Base-by-base conservation (phyloP, 2,113 vertebrate genomes). In the Taurulus bubalis region DNA sequence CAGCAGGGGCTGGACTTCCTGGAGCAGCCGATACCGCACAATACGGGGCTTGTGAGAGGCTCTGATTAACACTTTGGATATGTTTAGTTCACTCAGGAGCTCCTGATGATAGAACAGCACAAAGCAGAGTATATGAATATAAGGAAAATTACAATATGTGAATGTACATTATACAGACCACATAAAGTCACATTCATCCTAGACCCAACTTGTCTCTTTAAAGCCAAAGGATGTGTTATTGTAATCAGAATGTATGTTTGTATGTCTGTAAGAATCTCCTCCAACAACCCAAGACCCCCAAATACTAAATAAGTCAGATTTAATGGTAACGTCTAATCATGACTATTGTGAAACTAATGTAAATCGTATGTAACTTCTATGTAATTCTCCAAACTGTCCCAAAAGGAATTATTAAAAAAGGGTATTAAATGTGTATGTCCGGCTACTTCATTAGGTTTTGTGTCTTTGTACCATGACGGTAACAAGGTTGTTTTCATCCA, bases 1-100 rank as follows among this genome's bases (percentile, higher is more conserved):
- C 84, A 96, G 59, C 53, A 99, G 83, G 4, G 95, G 89, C 75
- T 95, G 93, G 77, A 98, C 73, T 79, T 92, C 95, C 73, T 78
- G 85, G n/a, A 94, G 85, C 47, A 98, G 66, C 66, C 94, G 93
- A 66, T 94, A 94, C 45, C 24, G 83, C 24, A 98, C 93, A 0
- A 96, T 85, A 0, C 56, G 91, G 4, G 86, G 89, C 76, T 94
- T 97, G 59, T 90, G 92, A 53, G 93, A 82, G 72, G 95, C 94
- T 45, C 56, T 90, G 71, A 98, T 85, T 1, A 80, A 51, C 20
- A 97, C 74, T 76, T 53, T 71, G 26, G 97, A 94, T 86, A 98
- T 93, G 58, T 91, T 90, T 55, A 92, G n/a, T 60, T 95, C 96
- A 28, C 91, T 92, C 73, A 99, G 68, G 83, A 96, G 94, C 8